phyloP scores from a whole-genome alignment of 2,888 invertebrate genomes.

The Arge pagana region DNA sequence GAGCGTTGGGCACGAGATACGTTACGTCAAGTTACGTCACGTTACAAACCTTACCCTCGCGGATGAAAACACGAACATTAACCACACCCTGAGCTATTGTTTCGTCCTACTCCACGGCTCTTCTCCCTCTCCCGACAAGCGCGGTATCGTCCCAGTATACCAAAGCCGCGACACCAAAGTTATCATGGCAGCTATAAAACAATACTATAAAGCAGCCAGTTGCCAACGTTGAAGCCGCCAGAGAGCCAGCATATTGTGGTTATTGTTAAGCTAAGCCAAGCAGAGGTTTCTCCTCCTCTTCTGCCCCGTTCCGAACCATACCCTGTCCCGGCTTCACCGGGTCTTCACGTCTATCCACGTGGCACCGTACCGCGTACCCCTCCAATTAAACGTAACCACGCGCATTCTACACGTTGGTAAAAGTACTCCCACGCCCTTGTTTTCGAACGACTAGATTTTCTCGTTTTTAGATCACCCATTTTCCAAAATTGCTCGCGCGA shows the following conservation, averaged over 20 bases:
- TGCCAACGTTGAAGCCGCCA: slow-evolving; percentile 24
- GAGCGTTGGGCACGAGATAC: too few relatives aligned
- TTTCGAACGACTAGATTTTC: too few relatives aligned
- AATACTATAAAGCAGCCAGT: slow-evolving; percentile 40
- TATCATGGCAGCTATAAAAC: slow-evolving; percentile 52
- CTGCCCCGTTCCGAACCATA: too few relatives aligned
- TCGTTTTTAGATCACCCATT: too few relatives aligned
- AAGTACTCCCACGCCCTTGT: too few relatives aligned
- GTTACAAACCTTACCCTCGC: slow-evolving; percentile 10
- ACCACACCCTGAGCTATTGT: slow-evolving; percentile 51
- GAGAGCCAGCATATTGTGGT: slow-evolving; percentile 47
- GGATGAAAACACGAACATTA: slow-evolving; percentile 41
- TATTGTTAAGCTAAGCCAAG: slow-evolving; percentile 40
- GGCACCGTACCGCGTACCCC: too few relatives aligned
- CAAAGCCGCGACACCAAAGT: slow-evolving; percentile 36
- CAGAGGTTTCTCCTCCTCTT: slow-evolving; percentile 1
- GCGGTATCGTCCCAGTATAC: slow-evolving; percentile 34
- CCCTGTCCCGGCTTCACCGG: too few relatives aligned
- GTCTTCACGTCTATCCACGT: too few relatives aligned
- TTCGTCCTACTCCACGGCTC: slow-evolving; percentile 42
- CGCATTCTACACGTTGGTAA: too few relatives aligned
- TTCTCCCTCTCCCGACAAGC: slow-evolving; percentile 32
- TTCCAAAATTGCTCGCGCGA: too few relatives aligned
- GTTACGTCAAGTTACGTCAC: too few relatives aligned
- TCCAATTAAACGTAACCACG: too few relatives aligned